phyloP scores from a whole-genome alignment of 1,140 invertebrate species.

The Monochamus saltuarius region DNA sequence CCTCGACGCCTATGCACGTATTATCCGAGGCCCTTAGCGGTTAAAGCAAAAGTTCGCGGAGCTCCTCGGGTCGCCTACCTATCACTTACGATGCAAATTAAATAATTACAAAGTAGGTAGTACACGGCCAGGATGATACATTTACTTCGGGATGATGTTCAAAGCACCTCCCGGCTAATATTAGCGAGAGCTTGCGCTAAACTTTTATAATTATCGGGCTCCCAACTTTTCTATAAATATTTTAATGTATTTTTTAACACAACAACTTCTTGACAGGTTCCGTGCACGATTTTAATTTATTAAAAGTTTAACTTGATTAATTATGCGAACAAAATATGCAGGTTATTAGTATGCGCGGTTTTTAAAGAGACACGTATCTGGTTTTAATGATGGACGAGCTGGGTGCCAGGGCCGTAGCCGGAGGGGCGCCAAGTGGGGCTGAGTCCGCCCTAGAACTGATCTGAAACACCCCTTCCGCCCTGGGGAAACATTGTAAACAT shows the following conservation, averaged over 20 bases:
- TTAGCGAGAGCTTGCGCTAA: constrained; percentile 33
- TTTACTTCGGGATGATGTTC: constrained; percentile 36
- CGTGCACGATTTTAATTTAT: constrained; percentile 11
- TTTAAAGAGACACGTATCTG: neutral
- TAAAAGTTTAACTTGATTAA: constrained; percentile 20
- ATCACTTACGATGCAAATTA: constrained; percentile 51
- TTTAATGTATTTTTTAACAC: constrained; percentile 42
- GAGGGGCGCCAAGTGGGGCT: too few species aligned
- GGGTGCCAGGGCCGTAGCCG: too few species aligned
- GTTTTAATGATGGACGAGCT: neutral
- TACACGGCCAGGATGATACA: constrained; percentile 31
- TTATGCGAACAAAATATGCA: constrained; percentile 1
- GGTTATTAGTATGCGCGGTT: constrained; percentile 10
- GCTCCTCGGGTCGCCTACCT: constrained; percentile 37
- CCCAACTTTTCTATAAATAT: constrained; percentile 41
- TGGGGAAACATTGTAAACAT: too few species aligned
- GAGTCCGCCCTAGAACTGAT: too few species aligned
- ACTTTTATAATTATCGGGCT: constrained; percentile 49
- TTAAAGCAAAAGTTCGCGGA: constrained; percentile 37
- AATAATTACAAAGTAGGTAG: constrained; percentile 49
- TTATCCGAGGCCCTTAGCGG: constrained; percentile 25
- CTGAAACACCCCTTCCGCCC: too few species aligned
- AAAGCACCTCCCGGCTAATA: constrained; percentile 39
- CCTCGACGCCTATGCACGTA: neutral
- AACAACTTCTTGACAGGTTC: constrained; percentile 29